Evolutionary conservation across 2,888 invertebrate species (phyloP), one percentile per base, ranked within the genome.

Genomic region (Masnerella sp.): DNA sequence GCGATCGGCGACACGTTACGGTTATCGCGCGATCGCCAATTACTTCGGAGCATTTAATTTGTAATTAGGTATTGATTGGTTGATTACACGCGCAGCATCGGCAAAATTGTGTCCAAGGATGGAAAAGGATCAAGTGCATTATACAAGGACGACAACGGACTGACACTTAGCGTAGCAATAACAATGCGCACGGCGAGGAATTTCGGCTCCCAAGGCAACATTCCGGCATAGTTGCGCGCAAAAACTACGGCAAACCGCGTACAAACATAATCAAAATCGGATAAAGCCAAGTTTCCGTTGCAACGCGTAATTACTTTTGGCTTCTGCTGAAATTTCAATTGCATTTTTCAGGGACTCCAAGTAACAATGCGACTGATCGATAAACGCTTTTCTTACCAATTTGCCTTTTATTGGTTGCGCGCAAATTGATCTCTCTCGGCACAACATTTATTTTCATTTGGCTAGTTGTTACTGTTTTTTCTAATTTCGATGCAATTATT

Each of bases 151-250:
- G 42, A 67, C 45, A 22, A 58, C 42, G 54, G 28, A 54, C 67
- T 67, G 67, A 56, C 56, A 58, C 49, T 67, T 67, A 42, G 49
- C 49, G 56, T 58, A 56, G 67, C 49, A 67, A 67, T 67, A 67
- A 56, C 67, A 65, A 40, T 65, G 56, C 47, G 42, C 40, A 34
- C 40, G 15, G 56, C 34, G 18, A 58, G 67, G 56, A 67, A 67
- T 67, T 58, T 58, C 42, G 67, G 49, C 56, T 36, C 49, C 14
- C 67, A 67, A 67, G 67, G 67, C 40, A 67, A 56, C 67, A 56
- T 67, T 67, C 56, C 67, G 49, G 32, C 67, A 56, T 49, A 58
- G 49, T 56, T 67, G 47, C 49, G 49, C 49, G 56, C 40, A 67
- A 67, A 65, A 67, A 67, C 56, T 49, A 42, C 36, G 56, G 51